Conservation (phyloP, 2,797 vertebrate genomes). For the Coracias cyanogaster region DNA sequence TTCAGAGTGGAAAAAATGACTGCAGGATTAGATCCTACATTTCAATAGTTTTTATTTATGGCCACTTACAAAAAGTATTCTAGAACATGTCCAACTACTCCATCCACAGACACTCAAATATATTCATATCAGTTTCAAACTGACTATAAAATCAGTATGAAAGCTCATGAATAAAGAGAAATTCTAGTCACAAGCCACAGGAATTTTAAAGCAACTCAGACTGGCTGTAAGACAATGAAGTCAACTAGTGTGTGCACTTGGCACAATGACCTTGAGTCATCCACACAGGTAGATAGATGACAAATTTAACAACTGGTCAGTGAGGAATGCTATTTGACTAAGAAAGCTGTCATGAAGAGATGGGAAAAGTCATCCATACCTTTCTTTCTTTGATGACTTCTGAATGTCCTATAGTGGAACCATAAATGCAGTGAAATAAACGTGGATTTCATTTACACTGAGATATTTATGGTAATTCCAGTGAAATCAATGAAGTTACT, state of each 20-base stretch:
- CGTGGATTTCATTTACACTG: fast-evolving
- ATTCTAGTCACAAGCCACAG: background rate
- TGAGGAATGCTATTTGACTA: conserved; percentile 13
- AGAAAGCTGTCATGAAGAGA: conserved; percentile 7
- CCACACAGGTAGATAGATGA: background rate
- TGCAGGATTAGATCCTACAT: background rate
- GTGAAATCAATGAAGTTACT: background rate
- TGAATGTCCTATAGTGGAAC: conserved; percentile 26
- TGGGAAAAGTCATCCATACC: background rate
- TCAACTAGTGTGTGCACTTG: background rate
- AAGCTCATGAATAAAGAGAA: conserved; percentile 23
- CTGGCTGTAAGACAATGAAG: background rate
- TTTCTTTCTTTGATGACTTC: conserved; percentile 25
- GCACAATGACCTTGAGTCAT: background rate
- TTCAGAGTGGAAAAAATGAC: background rate
- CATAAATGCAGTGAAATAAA: background rate
- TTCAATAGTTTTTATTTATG: background rate
- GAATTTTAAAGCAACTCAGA: background rate
- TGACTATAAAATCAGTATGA: background rate
- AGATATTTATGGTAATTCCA: background rate
- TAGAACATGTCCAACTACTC: background rate
- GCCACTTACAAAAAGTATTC: background rate
- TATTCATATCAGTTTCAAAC: background rate
- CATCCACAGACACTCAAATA: background rate
- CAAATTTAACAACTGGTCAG: conserved; percentile 28